Conservation (phyloP, 2,113 vertebrate species). For the Marcusenius ussheri region DNA sequence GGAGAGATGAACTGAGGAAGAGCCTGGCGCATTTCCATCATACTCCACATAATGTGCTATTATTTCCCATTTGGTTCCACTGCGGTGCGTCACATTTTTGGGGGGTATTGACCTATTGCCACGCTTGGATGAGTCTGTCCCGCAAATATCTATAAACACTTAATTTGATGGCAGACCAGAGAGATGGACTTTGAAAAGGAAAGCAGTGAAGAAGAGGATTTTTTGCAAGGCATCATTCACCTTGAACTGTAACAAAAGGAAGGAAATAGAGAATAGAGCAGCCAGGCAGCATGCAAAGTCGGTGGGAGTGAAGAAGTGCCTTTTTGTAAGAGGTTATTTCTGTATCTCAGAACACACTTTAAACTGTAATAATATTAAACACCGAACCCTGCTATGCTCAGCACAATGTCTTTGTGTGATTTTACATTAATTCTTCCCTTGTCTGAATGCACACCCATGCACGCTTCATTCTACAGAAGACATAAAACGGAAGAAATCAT, state of each 20-base stretch:
- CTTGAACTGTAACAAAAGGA: slow-evolving; percentile 14
- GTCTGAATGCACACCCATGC: neutral
- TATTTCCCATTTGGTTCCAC: neutral
- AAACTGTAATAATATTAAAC: neutral
- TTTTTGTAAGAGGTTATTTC: neutral
- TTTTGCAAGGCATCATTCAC: neutral
- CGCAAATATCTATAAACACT: neutral
- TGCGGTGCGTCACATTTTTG: neutral
- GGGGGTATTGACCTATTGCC: neutral
- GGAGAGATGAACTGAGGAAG: neutral
- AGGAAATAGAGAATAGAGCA: slow-evolving; percentile 36
- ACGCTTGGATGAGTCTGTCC: neutral
- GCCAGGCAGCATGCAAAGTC: slow-evolving; percentile 23
- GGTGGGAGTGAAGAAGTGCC: slow-evolving; percentile 34
- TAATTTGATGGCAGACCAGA: neutral
- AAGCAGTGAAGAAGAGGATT: slow-evolving; percentile 5
- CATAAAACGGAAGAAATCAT: neutral
- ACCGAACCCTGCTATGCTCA: neutral
- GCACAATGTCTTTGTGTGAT: neutral
- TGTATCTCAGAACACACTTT: neutral
- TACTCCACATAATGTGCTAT: neutral
- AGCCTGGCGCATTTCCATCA: neutral
- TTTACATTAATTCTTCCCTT: neutral
- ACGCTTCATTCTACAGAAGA: neutral
- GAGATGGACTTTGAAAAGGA: neutral